Base-by-base conservation (phyloP, 1,140 invertebrate genomes). In the Caenorhabditis latens region DNA sequence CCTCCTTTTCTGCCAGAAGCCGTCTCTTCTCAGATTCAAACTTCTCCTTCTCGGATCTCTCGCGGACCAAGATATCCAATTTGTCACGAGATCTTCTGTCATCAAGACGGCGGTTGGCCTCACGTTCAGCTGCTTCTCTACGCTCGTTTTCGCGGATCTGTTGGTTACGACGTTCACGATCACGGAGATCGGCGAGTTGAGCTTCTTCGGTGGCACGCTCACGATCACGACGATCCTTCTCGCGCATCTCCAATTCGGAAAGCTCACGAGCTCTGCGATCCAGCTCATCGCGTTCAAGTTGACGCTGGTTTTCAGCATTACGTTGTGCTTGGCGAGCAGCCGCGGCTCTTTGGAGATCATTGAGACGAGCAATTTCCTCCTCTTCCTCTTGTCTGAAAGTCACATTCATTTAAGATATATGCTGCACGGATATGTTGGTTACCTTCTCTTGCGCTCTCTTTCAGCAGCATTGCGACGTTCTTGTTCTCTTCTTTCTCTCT, bases 1-100 rank as follows among this genome's bases (percentile, higher is more conserved):
- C 67, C 43, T 84, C 87, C 67, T 88, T 86, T 50, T 88, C 88
- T 63, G 85, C 89, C 7, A 91, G 83, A 42, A 90, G 53, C 24
- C 89, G 65, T 55, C 89, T 48, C 42, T 87, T 89, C 84, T 93
- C 91, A 7, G 55, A 14, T 58, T 92, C 92, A 50, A 91, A 90
- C 24, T 86, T 50, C 79, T 93, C 91, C 40, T 88, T 89, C 19
- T 93, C 92, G 21, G 91, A 89, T 24, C 88, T 85, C 84, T 93
- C 92, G 14, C 88, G 84, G 24, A 89, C 88, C 57, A 92, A 84
- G 24, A 84, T 11, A 67, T 92, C 91, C 40, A 92, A 83, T 16
- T 88, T 89, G 21, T 92, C 91, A 24, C 90, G 90, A 67, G 84
- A 88, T 43, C 89, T 84, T 40, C 91, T 82, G 79, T 92, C 91